phyloP scores from a whole-genome alignment of 2,113 vertebrate species.

The Poicephalus gulielmi region DNA sequence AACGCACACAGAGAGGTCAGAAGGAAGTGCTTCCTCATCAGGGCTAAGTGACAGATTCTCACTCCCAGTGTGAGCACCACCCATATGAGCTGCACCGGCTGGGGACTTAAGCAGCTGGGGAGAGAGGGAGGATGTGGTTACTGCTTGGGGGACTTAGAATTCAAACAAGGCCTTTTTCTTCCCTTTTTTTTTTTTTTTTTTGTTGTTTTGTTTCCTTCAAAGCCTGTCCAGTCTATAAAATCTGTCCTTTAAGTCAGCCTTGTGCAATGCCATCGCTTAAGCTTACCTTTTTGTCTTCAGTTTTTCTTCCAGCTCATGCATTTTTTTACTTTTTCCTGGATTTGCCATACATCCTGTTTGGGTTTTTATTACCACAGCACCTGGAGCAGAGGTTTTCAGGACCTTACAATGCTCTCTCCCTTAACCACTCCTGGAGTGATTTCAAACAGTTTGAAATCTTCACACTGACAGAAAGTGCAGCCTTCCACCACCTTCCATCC shows the following conservation, averaged over 20 bases:
- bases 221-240: constrained; percentile 10
- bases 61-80: neutral
- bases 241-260: neutral
- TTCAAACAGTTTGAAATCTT: neutral
- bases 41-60: constrained; percentile 28
- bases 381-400: neutral
- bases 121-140: constrained; percentile 64
- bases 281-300: neutral
- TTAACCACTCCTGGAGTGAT: neutral
- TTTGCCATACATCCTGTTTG: neutral
- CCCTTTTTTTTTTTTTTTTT: neutral
- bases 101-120: constrained; percentile 15
- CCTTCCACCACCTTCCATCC: neutral
- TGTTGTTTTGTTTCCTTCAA: neutral
- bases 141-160: neutral
- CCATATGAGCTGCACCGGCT: neutral
- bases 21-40: constrained; percentile 49
- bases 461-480: neutral
- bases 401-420: neutral
- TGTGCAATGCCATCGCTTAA: neutral
- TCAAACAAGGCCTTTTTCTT: neutral
- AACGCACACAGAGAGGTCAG: constrained; percentile 32
- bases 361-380: neutral
- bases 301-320: neutral
- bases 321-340: neutral